Base-by-base conservation (phyloP, 2,888 invertebrate species). In the Apamea monoglypha region DNA sequence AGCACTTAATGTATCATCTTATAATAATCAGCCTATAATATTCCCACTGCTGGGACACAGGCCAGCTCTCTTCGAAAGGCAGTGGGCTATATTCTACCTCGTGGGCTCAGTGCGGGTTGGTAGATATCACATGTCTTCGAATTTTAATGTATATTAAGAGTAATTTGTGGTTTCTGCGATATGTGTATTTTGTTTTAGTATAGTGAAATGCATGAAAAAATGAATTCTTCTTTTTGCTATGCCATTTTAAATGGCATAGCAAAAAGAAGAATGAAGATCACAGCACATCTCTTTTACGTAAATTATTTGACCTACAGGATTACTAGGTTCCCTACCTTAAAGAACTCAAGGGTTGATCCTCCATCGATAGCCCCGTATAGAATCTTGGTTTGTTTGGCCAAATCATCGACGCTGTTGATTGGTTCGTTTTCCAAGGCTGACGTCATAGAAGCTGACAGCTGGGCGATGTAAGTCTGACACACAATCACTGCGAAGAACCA, bases 401-500 rank as follows among this genome's bases (percentile, higher is more conserved):
- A 97, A 94, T 99, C 99, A 91, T 99, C 99, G 1, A 98, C 99
- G 91, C 97, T 98, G 92, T 98, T 98, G 84, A 99, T 99, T 4
- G 99, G 98, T 63, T 98, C 98, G 78, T 98, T 98, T 97, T 98
- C 98, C 76, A 98, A 96, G 25, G 98, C 98, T 86, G 98, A 98
- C 2, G 99, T 99, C 88, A 99, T 97, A 90, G 99, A 99, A 2
- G 99, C 99, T 2, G 99, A 99, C 91, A 99, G 97, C 95, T 99
- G 99, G 80, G 99, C 99, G 14, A 99, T 99, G 95, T 99, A 99
- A 16, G 99, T 99, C 79, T 99, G 98, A 84, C 99, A 98, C 97
- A 99, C 98, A 92, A 99, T 99, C 80, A 99, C 97, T 0, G 98
- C 98, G 94, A 99, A 99, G 95, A 99, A 99, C 99, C 99, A 99